Percentiles rank a stretch among this genome's conserved stretches.
These are phyloP conservation scores for Delichon dasypus DNA, from an alignment of 2,797 vertebrate species.

Conservation along the genomic window DNA sequence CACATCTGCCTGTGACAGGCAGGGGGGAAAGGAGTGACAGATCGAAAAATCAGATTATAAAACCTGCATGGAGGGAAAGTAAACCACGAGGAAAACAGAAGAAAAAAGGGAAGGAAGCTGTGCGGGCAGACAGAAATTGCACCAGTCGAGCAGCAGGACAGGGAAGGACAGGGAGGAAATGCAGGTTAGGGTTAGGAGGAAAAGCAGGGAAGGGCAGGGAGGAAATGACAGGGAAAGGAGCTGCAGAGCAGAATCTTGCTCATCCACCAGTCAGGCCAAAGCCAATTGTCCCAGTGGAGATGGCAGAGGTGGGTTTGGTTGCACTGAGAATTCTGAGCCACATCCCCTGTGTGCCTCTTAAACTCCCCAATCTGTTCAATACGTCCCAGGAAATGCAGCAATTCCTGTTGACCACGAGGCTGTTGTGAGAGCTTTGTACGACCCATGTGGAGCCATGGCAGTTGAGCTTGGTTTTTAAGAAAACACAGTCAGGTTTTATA, in stretches of 20 bases:
- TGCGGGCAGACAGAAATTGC: not conserved
- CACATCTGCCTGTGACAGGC: conserved; percentile 57
- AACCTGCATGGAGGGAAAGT: not conserved
- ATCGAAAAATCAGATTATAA: conserved; percentile 37
- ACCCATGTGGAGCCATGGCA: not conserved
- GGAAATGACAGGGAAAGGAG: not conserved
- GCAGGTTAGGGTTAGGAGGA: not conserved
- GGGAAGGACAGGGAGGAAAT: not conserved
- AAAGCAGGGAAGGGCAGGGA: not conserved
- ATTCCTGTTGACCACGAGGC: not conserved
- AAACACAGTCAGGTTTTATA: not conserved
- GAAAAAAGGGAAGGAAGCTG: not conserved
- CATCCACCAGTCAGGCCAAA: not conserved
- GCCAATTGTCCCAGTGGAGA: not conserved
- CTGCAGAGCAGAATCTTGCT: not conserved
- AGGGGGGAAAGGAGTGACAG: conserved; percentile 13
- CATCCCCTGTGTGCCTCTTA: not conserved
- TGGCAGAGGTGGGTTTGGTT: not conserved
- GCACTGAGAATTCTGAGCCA: not conserved
- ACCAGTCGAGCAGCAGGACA: not conserved
- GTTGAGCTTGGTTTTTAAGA: not conserved
- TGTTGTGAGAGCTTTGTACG: not conserved
- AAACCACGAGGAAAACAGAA: not conserved
- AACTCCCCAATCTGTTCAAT: not conserved
- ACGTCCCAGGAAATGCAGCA: not conserved